Base-by-base conservation (phyloP, 2,113 vertebrate species). In the Trichomycterus rosablanca region DNA sequence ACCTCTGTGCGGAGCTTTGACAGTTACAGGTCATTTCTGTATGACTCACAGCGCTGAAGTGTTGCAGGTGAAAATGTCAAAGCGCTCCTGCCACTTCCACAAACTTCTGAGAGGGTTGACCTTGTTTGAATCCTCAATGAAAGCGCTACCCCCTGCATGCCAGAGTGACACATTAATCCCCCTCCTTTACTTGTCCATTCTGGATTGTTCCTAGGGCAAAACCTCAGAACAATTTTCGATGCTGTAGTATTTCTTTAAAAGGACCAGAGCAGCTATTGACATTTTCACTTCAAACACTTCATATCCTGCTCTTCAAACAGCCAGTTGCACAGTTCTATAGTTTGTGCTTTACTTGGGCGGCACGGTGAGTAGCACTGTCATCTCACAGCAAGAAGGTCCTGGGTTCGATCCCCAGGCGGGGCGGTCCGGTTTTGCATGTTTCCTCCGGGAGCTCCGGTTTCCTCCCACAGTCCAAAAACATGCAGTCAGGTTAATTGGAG, bases 31-130 rank as follows among this genome's bases (percentile, higher is more conserved):
- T 11, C 40, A 20, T 59, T 39, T 45, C 22, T 34, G 55, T 19
- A 22, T 34, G 68, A 70, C 18, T 70, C 49, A 49, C 24, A 54
- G 24, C 49, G 16, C 18, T 22, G 14, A 48, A 61, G 49, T 42
- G 32, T 55, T 39, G 24, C 4, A 22, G 61, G 55, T 48, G 32
- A 64, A 59, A 52, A 26, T 43, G 37, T 46, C 61, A 65, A 42
- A 12, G 19, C 18, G 3, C 19, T 39, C 14, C 24, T 24, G 42
- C 19, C 30, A 55, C 42, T 37, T 62, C 42, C 16, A 46, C 20
- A 49, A 53, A 16, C 11, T 40, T 50, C 59, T 39, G 45, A 60
- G 32, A 43, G 53, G 20, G 8, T 14, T 66, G 39, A 52, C 52
- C 69, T 55, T 45, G 45, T 23, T 58, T 57, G 24, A 40, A 20